Evolutionary conservation across 2,888 invertebrate species (phyloP), one percentile per base, ranked within the genome.

Genomic region (Hydropsyche betteni): DNA sequence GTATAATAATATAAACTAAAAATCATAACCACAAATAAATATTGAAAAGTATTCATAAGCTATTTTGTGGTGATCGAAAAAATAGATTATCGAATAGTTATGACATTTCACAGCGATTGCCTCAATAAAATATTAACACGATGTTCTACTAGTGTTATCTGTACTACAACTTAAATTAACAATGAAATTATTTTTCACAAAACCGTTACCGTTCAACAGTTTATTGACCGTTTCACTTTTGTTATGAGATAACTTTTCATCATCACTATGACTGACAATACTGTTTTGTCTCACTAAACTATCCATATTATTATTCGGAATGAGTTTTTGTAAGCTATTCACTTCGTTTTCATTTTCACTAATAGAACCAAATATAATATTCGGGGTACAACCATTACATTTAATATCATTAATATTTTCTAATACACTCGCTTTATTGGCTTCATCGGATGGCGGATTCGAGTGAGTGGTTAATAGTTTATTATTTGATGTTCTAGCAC

Each of bases 171-270:
- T n/a, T 58, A 64, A 36, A 64, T 58, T 72, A 6, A 72, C 4
- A 44, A 16, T 50, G 8, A 16, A 44, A 51, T 44, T 69, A 24
- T 55, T 51, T 38, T 52, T 72, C n/a, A 72, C 72, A 44, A 72
- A 72, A 33, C 55, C 74, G 7, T 74, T 71, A n/a, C 71, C 70
- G 61, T 75, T 78, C 64, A 79, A 74, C 34, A 79, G 75, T 74
- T 76, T 76, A 68, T 74, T 79, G n/a, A 68, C 70, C 70, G 78
- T 76, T 61, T 71, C 64, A 24, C 50, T 61, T 5, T 53, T 70
- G 34, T 53, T 61, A n/a, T 38, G 75, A 2, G 75, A 55, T 36
- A 77, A 50, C 68, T 74, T 77, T n/a, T 71, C 76, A 34, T 79
- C 77, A 16, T 79, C 76, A 64, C 79, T 79, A 33, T 70, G 76